phyloP scores from a whole-genome alignment of 2,797 vertebrate species.

The Mormyrus proboscirostris region DNA sequence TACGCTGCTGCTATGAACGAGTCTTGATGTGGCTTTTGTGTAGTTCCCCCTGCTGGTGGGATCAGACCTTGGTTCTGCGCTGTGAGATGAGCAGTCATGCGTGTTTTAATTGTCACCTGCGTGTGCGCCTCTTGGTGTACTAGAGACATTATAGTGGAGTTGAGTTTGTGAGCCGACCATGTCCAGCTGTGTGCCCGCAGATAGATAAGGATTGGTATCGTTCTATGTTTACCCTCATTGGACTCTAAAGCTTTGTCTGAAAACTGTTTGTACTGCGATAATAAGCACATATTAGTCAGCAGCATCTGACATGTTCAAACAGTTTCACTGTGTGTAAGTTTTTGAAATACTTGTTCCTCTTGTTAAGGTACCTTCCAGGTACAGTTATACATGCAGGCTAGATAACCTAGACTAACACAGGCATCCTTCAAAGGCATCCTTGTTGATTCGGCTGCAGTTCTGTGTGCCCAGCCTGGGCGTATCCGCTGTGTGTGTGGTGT shows the following conservation, averaged over 20 bases:
- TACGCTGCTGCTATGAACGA: background rate
- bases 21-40: background rate
- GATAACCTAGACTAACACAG: background rate
- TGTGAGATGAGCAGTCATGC: background rate
- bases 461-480: background rate
- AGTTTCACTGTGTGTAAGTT: constrained; percentile 1
- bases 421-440: background rate
- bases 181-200: background rate
- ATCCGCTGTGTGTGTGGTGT: background rate
- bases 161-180: constrained; percentile 1
- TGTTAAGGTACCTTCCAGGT: background rate
- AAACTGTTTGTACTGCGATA: constrained; percentile 2
- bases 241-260: constrained; percentile 2
- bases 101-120: too few species aligned
- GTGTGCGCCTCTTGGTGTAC: background rate
- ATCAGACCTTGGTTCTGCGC: background rate
- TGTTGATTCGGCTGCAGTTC: background rate
- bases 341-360: constrained; percentile 7
- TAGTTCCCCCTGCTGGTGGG: background rate
- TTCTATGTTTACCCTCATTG: background rate
- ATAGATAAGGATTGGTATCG: background rate
- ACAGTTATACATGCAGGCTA: background rate
- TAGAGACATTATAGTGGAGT: background rate
- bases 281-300: constrained; percentile 2
- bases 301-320: constrained; percentile 13